Conservation (phyloP, 2,797 vertebrate genomes). For the Takifugu rubripes region DNA sequence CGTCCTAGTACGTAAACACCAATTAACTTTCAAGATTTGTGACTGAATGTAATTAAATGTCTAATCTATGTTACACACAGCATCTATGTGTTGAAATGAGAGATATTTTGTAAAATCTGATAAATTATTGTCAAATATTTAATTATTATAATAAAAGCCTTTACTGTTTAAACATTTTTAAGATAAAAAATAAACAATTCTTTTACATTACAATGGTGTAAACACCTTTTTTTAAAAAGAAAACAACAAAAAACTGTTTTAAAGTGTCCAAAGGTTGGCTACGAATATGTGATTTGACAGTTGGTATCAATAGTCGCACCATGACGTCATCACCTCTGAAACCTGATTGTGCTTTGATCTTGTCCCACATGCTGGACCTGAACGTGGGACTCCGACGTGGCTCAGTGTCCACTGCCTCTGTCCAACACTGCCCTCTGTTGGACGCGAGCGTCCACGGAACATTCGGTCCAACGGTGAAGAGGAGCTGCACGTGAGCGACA, state of each 20-base stretch:
- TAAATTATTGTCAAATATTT: constrained; percentile 59
- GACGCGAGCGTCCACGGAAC: constrained; percentile 6
- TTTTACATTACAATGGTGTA: background rate
- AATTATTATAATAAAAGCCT: constrained; percentile 71
- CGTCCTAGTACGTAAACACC: constrained; percentile 29
- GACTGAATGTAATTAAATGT: constrained; percentile 70
- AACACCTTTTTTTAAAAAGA: background rate
- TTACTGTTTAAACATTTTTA: constrained; percentile 41
- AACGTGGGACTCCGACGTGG: no score
- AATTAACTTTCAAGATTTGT: constrained; percentile 44
- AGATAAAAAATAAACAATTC: constrained; percentile 15
- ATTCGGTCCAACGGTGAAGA: no score
- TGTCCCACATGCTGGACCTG: no score
- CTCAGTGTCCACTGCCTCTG: constrained; percentile 1
- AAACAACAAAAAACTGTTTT: background rate
- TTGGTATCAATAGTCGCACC: no score
- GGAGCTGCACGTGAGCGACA: no score
- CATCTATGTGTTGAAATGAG: constrained; percentile 40
- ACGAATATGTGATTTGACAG: no score
- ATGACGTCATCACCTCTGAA: no score
- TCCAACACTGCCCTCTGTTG: constrained; percentile 66
- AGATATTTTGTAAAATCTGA: constrained; percentile 74
- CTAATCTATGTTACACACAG: constrained; percentile 52
- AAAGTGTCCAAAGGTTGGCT: no score
- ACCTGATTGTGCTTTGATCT: no score